Evolutionary conservation across 2,888 invertebrate genomes (phyloP).

Genomic region (Eutolmus rufibarbis): DNA sequence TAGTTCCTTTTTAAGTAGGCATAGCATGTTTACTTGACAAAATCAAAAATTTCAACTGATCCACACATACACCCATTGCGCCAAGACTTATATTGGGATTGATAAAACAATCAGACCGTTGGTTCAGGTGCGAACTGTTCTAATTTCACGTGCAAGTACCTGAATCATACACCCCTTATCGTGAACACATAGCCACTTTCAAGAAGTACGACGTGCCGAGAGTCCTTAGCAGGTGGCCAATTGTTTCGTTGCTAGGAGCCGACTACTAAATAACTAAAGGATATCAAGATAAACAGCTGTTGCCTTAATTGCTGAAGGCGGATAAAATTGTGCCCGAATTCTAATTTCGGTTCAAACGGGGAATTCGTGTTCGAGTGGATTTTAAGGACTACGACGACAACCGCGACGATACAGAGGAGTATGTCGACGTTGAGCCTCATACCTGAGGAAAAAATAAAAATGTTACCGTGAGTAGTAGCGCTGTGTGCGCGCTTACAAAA

Average conservation of each 20-base stretch:
- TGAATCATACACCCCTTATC: not conserved
- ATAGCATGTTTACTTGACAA: not conserved
- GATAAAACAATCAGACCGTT: not conserved
- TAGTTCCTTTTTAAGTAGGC: not conserved
- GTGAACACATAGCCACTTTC: not conserved
- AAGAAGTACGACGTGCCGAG: not conserved
- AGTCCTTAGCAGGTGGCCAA: not conserved
- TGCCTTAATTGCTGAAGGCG: not conserved
- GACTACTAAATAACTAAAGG: not conserved
- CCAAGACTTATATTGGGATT: not conserved
- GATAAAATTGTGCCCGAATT: not conserved
- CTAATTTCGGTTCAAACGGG: not conserved
- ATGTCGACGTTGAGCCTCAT: slow-evolving; percentile 66
- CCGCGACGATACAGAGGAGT: slow-evolving; percentile 53
- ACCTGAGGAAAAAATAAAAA: slow-evolving; percentile 64
- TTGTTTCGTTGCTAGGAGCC: not conserved
- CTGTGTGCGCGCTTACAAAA: not conserved
- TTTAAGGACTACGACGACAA: slow-evolving; percentile 54
- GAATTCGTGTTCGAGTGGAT: slow-evolving; percentile 45
- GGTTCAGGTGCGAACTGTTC: not conserved
- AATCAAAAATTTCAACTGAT: not conserved
- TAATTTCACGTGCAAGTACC: not conserved
- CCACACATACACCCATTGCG: not conserved
- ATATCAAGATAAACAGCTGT: slow-evolving; percentile 11
- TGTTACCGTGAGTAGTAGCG: slow-evolving; percentile 55